These are phyloP conservation scores for Rhinoraja longicauda DNA, from an alignment of 2,797 vertebrate genomes.

Conservation along the genomic window DNA sequence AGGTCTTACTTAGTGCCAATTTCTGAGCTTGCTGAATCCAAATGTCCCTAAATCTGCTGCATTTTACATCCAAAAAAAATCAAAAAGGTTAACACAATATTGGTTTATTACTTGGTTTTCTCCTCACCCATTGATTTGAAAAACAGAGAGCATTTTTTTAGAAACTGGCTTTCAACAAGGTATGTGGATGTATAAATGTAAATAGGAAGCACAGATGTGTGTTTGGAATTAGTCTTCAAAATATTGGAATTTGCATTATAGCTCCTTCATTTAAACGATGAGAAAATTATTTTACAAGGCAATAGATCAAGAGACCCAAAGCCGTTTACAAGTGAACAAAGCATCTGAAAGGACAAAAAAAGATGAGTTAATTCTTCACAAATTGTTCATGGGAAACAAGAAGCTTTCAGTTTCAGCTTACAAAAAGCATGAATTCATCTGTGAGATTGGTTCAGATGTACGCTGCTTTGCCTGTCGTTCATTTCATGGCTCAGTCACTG, in stretches of 20 bases:
- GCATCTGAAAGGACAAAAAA: neutral
- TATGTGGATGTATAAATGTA: neutral
- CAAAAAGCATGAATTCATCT: neutral
- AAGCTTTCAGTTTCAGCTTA: constrained; percentile 22
- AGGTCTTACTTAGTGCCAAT: neutral
- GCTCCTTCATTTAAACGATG: neutral
- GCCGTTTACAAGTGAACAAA: constrained; percentile 2
- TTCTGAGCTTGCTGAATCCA: neutral
- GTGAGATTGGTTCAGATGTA: neutral
- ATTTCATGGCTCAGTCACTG: neutral
- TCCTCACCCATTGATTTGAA: neutral
- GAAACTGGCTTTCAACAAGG: neutral
- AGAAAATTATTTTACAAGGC: constrained; percentile 14
- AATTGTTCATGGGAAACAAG: neutral
- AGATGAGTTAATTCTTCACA: neutral
- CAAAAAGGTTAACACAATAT: neutral
- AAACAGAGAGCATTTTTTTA: neutral
- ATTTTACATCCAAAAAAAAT: neutral
- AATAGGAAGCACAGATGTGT: neutral
- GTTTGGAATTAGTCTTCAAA: neutral
- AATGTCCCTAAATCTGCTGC: neutral
- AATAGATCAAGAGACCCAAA: constrained; percentile 17
- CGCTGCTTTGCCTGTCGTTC: neutral
- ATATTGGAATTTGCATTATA: constrained; percentile 10
- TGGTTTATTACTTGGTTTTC: neutral